phyloP scores from a whole-genome alignment of 2,888 invertebrate species.

The Therioaphis trifolii region DNA sequence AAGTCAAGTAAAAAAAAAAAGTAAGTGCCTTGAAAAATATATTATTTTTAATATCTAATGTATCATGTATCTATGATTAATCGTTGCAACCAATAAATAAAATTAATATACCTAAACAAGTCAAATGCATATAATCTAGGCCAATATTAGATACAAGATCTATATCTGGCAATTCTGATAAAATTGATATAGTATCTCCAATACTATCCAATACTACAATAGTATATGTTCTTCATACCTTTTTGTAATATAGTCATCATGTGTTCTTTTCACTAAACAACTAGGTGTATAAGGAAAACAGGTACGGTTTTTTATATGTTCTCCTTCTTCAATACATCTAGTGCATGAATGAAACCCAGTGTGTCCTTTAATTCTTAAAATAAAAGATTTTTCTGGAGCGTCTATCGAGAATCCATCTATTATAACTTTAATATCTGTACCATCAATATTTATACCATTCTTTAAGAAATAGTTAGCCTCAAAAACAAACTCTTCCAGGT shows the following conservation, averaged over 20 bases:
- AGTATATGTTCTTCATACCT: constrained; percentile 31
- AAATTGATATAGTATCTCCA: not conserved
- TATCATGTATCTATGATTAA: no score
- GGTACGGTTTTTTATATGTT: constrained; percentile 45
- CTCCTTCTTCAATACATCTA: constrained; percentile 65
- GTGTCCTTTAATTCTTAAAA: not conserved
- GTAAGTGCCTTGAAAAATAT: no score
- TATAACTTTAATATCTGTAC: not conserved
- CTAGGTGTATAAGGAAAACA: not conserved
- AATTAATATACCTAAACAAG: no score
- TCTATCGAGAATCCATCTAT: constrained; percentile 5
- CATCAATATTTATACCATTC: not conserved
- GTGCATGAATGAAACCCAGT: not conserved
- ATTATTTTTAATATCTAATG: no score
- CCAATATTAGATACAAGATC: constrained; percentile 66
- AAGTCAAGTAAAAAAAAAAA: no score
- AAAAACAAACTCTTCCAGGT: not conserved
- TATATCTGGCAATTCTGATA: constrained; percentile 63
- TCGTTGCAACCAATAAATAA: no score
- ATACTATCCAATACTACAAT: no score
- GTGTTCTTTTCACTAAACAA: constrained; percentile 21
- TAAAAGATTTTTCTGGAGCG: not conserved
- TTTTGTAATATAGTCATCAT: constrained; percentile 47
- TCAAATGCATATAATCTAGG: constrained; percentile 68
- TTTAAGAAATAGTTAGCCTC: not conserved